These are phyloP conservation scores for Hapalemur alaotrensis DNA, from an alignment of 2,797 vertebrate genomes.

Conservation along the genomic window DNA sequence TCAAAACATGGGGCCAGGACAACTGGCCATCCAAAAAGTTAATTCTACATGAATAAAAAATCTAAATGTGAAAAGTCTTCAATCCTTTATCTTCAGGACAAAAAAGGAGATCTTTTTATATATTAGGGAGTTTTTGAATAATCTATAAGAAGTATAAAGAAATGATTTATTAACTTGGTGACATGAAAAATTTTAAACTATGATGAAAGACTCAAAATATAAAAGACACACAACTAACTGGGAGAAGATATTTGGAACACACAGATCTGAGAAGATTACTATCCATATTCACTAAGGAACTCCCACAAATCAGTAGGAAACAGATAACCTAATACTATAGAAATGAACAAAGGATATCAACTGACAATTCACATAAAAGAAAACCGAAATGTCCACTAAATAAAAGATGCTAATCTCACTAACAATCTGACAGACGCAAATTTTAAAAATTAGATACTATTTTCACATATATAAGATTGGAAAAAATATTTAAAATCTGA, in stretches of 20 bases:
- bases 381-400: not conserved
- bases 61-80: not conserved
- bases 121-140: not conserved
- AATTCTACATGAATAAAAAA: conserved; percentile 19
- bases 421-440: not conserved
- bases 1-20: not conserved
- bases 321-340: not conserved
- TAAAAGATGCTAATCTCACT: not conserved
- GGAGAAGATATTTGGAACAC: not conserved
- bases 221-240: not conserved
- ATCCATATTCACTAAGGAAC: not conserved
- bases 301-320: conserved; percentile 25
- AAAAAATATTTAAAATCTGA: not conserved
- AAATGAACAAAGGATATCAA: not conserved
- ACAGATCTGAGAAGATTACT: not conserved
- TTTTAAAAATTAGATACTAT: conserved; percentile 26
- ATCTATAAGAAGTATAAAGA: not conserved
- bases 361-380: not conserved
- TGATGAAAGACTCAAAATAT: not conserved
- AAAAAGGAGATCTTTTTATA: not conserved
- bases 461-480: not conserved
- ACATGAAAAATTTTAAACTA: not conserved
- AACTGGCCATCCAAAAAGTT: not conserved
- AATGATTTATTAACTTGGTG: not conserved
- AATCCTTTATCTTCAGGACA: not conserved